These are phyloP conservation scores for mouse (Mus musculus) DNA, from an alignment of 2,113 vertebrate genomes.

Conservation along the genomic window GRCm39 chr11:54360501-54361000, in stretches of 20 bases:
- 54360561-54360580: background rate
- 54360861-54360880: background rate
- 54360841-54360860: background rate
- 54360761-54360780: too few relatives aligned
- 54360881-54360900: background rate
- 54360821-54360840: background rate
- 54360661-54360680: too few relatives aligned
- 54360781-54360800: background rate
- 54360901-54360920: background rate
- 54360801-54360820: background rate
- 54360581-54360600: background rate
- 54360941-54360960: background rate
- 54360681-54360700: too few relatives aligned
- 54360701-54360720: too few relatives aligned
- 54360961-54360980: background rate
- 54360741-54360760: too few relatives aligned
- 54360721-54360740: too few relatives aligned
- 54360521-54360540: slow-evolving; percentile 24
- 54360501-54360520: background rate
- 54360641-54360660: too few relatives aligned
- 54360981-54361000: background rate
- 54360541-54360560: background rate
- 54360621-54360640: too few relatives aligned
- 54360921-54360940: background rate
- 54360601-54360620: too few relatives aligned